Conservation (phyloP, 2,113 vertebrate genomes). For the Erythrolamprus reginae region DNA sequence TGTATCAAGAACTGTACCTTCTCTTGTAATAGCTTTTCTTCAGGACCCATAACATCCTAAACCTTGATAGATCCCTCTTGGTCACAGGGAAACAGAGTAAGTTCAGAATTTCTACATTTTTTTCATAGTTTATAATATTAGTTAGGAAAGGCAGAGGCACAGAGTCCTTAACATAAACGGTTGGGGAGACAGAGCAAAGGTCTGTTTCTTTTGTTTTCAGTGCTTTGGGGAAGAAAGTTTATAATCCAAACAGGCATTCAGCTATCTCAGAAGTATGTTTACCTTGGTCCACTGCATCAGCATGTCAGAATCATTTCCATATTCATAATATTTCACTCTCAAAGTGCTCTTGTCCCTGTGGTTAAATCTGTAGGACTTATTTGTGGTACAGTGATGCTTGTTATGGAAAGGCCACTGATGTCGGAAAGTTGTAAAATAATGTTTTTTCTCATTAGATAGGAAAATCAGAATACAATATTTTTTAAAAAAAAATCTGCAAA, state of each 20-base stretch:
- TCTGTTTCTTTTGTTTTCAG: not conserved
- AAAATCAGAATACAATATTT: not conserved
- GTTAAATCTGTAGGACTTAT: not conserved
- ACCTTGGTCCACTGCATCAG: not conserved
- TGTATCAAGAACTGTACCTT: not conserved
- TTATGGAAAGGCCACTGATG: not conserved
- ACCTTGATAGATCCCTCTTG: not conserved
- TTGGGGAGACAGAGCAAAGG: not conserved
- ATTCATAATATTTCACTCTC: not conserved
- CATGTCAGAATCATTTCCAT: not conserved
- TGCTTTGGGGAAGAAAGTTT: not conserved
- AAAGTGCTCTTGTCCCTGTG: not conserved
- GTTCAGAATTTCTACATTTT: not conserved
- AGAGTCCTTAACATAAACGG: not conserved
- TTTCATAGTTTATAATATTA: not conserved
- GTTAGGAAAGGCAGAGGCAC: not conserved
- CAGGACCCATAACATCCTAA: not conserved
- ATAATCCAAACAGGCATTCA: not conserved
- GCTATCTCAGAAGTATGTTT: not conserved
- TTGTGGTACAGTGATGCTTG: not conserved
- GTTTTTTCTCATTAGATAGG: not conserved
- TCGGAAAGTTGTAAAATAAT: not conserved
- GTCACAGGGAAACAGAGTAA: not conserved
- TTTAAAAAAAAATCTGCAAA: not conserved
- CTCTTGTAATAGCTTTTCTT: not conserved